Base-by-base conservation (phyloP, 2,797 vertebrate genomes). In the Galagoides demidoff region DNA sequence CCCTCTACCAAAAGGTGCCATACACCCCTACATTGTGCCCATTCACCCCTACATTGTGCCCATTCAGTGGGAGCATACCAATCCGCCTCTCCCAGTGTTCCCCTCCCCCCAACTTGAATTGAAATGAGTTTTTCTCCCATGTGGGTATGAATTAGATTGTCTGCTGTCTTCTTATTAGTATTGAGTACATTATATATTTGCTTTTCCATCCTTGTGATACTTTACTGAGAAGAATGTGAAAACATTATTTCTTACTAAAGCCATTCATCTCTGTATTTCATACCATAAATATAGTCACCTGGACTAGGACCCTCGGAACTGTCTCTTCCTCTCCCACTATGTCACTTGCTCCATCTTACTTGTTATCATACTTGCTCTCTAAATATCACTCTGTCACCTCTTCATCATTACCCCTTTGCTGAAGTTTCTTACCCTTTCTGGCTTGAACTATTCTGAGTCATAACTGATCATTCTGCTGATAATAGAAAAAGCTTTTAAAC, bases 401-500 rank as follows among this genome's bases (percentile, higher is more conserved):
- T 39, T 29, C 37, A 55, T 79, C 68, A 59, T 64, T 31, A 86
- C 39, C 13, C 12, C 59, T 49, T 84, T 66, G 57, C 64, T 85
- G 22, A 91, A 52, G 20, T 45, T 88, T 83, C 63, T 91, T 61
- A n/a, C 3, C 49, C 68, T 71, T 94, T 85, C 77, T 49, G 37
- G 29, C 25, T 74, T 64, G 52, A 5, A 77, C 37, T 70, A 43
- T 74, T 61, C 34, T 86, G 59, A 93, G 57, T 91, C 52, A 91
- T 64, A 93, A 63, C 11, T 66, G 85, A 91, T 76, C 55, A 77
- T 55, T 89, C 76, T 85, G 45, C n/a, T 82, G 63, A 34, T 73
- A 87, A 94, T 31, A 16, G 39, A 86, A 79, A 79, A 87, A 45
- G n/a, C 31, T 90, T 87, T 96, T 89, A 10, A n/a, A 59, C 45